Evolutionary conservation across 2,888 invertebrate species (phyloP).

Genomic region (Punctoribates punctum): DNA sequence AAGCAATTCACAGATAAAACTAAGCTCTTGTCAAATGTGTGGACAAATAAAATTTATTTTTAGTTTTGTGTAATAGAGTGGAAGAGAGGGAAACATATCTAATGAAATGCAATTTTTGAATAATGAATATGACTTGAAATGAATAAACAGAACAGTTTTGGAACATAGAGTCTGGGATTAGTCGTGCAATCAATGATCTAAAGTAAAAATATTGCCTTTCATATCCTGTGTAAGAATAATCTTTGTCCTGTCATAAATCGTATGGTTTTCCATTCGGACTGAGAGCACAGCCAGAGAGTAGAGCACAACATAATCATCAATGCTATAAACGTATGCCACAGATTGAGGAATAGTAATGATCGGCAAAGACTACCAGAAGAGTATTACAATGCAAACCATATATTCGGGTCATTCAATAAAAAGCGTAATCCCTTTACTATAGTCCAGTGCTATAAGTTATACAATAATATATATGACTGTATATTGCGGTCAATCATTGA

Average conservation of each 20-base stretch:
- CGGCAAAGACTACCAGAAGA: not conserved
- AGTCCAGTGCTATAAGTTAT: slow-evolving; percentile 2
- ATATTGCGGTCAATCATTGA: slow-evolving; percentile 34
- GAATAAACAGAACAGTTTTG: too few relatives aligned
- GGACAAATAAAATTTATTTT: too few relatives aligned
- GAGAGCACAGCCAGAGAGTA: not conserved
- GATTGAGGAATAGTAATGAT: slow-evolving; percentile 36
- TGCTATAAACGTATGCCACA: slow-evolving; percentile 31
- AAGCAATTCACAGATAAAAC: too few relatives aligned
- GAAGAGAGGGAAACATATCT: too few relatives aligned
- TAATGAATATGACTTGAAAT: not conserved
- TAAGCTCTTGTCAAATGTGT: too few relatives aligned
- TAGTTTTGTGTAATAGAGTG: too few relatives aligned
- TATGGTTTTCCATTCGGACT: not conserved
- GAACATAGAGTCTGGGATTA: not conserved
- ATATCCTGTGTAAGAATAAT: slow-evolving; percentile 31
- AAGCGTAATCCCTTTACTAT: slow-evolving; percentile 37
- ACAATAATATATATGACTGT: slow-evolving; percentile 10
- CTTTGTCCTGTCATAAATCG: slow-evolving; percentile 21
- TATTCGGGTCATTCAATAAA: slow-evolving; percentile 37
- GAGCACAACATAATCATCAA: slow-evolving; percentile 23
- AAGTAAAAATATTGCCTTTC: slow-evolving; percentile 33
- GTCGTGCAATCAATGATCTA: not conserved
- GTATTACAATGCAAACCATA: slow-evolving; percentile 36
- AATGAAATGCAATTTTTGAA: not conserved